These are phyloP conservation scores for Thereva nobilitata DNA, from an alignment of 2,888 invertebrate genomes.

Conservation along the genomic window DNA sequence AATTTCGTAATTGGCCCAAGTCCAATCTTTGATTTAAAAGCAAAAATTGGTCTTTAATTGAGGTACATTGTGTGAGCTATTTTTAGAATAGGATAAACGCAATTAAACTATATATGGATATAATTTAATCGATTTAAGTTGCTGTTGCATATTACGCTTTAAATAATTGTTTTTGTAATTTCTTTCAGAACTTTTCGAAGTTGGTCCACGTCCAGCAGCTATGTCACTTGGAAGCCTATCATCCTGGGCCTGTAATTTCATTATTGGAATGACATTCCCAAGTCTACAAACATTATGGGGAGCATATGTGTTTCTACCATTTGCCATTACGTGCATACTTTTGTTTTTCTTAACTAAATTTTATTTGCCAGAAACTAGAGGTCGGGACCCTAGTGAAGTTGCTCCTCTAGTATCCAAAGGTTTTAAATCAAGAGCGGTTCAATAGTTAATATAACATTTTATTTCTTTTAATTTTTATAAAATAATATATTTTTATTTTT, in stretches of 20 bases:
- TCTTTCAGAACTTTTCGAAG: conserved; percentile 75
- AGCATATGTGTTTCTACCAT: conserved; percentile 76
- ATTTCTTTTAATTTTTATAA: too few relatives aligned
- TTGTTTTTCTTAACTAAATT: conserved; percentile 60
- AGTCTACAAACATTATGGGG: conserved; percentile 66
- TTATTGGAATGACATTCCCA: conserved; percentile 80
- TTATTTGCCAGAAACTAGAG: conserved; percentile 77
- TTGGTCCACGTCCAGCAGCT: conserved; percentile 79
- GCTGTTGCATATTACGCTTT: not conserved
- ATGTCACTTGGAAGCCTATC: conserved; percentile 85
- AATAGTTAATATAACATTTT: not conserved
- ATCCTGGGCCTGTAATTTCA: conserved; percentile 88
- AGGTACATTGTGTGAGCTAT: too few relatives aligned
- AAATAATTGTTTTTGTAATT: conserved; percentile 44
- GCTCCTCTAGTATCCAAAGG: conserved; percentile 67
- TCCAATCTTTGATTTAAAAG: too few relatives aligned
- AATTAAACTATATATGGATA: too few relatives aligned
- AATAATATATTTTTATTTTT: too few relatives aligned
- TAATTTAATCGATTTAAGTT: not conserved
- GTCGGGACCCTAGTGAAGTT: conserved; percentile 68
- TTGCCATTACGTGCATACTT: conserved; percentile 60
- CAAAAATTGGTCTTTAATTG: too few relatives aligned
- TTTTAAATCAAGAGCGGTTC: conserved; percentile 59
- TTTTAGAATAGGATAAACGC: too few relatives aligned
- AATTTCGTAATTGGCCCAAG: too few relatives aligned